Evolutionary conservation across 2,113 vertebrate genomes (phyloP), one percentile per base, ranked within the genome.

Genomic region (Romanogobio albipinnatus): DNA sequence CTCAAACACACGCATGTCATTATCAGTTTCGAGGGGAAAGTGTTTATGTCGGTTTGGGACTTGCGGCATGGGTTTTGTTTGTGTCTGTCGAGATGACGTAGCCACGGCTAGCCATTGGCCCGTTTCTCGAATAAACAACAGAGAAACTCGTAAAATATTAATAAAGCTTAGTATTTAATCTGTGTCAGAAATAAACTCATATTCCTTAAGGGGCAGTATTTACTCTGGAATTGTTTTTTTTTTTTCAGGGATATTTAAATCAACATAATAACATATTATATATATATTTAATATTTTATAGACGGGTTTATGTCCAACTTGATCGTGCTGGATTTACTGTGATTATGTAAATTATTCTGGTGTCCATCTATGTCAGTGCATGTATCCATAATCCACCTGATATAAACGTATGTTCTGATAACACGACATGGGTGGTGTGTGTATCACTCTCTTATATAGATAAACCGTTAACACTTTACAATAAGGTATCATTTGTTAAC

Each of bases 11-110:
- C 10, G 3, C 8, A 0, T 43, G 22, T 59, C 6, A n/a, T 77
- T 11, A 10, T n/a, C 5, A 58, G n/a, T 1, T 70, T 43, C 1
- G 33, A 24, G 11, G 22, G 70, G 39, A 22, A 19, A 58, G 51
- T 58, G 10, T 58, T 7, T 10, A 0, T 33, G 3, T 24, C 1
- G 49, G n/a, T 17, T 64, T 53, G 22, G 2, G 6, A 33, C 0
- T 39, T 19, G 62, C 8, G 36, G 39, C 61, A 19, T 81, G 17
- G 17, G 39, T 81, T 62, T 66, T 66, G 78, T 81, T 66, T 33
- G 77, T 64, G 43, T 81, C n/a, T 17, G 45, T 4, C 3, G 43
- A 81, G 43, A n/a, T 66, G 78, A 68, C 78, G 26, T 66, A 36
- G 78, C 15, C n/a, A 10, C 14, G 39, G n/a, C 13, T 61, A 26